phyloP scores from a whole-genome alignment of 1,140 invertebrate species.

The Megathymus violae region DNA sequence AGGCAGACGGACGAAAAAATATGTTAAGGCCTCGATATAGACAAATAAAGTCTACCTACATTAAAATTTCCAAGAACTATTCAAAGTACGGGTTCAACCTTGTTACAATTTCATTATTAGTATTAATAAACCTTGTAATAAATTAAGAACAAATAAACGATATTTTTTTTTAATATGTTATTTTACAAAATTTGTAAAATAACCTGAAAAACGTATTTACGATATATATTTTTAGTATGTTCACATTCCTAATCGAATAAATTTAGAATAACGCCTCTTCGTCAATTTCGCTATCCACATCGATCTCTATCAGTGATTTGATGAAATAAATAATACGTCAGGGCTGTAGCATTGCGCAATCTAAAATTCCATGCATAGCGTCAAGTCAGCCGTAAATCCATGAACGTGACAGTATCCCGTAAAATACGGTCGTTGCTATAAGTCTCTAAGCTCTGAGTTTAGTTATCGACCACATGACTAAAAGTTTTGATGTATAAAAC shows the following conservation, averaged over 20 bases:
- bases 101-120: no score
- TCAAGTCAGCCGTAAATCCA: slow-evolving; percentile 32
- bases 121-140: no score
- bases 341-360: slow-evolving; percentile 27
- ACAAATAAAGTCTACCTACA: no score
- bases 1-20: no score
- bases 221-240: neutral
- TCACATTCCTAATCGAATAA: slow-evolving; percentile 1
- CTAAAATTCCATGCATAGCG: slow-evolving; percentile 31
- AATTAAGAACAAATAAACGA: no score
- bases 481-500: no score
- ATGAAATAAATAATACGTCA: slow-evolving; percentile 29
- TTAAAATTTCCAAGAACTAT: no score
- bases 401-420: slow-evolving; percentile 26
- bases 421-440: slow-evolving; percentile 27
- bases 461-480: slow-evolving; percentile 15
- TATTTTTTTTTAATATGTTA: no score
- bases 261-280: slow-evolving; percentile 18
- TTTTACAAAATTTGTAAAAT: no score
- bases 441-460: slow-evolving; percentile 26
- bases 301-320: slow-evolving; percentile 28
- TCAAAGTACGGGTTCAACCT: no score
- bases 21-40: no score
- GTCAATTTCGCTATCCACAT: slow-evolving; percentile 9
- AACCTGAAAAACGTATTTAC: no score